A percentile compares a stretch with the other conserved stretches of the same genome.
These are phyloP conservation scores for Macaria notata DNA, from an alignment of 2,888 invertebrate genomes.

Conservation along the genomic window DNA sequence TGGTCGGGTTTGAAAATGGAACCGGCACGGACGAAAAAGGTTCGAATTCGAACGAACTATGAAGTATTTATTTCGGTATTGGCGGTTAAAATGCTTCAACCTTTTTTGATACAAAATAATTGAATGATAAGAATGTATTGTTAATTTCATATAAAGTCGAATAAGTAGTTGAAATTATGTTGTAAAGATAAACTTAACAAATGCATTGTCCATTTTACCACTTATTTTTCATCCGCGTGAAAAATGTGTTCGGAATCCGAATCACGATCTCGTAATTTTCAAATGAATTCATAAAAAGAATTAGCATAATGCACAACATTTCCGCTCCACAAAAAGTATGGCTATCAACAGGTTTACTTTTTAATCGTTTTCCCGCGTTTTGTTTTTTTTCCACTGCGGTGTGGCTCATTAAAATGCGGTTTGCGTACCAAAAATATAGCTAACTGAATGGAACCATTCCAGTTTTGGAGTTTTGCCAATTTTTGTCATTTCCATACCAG, in stretches of 20 bases:
- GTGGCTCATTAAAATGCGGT: constrained; percentile 68
- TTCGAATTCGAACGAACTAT: no score
- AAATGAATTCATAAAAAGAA: constrained; percentile 20
- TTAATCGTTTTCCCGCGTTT: constrained; percentile 25
- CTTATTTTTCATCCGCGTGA: no score
- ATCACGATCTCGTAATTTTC: background rate
- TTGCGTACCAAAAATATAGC: constrained; percentile 64
- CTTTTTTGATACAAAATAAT: no score
- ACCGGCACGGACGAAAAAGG: no score
- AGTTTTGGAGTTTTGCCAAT: constrained; percentile 67
- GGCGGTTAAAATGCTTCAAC: no score
- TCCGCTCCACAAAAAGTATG: constrained; percentile 9
- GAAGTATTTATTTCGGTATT: no score
- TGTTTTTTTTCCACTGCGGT: constrained; percentile 38
- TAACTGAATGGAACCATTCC: constrained; percentile 55
- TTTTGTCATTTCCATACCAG: constrained; percentile 57
- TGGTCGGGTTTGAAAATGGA: no score
- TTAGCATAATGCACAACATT: constrained; percentile 16
- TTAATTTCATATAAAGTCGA: no score
- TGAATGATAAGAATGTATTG: no score
- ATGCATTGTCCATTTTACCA: no score
- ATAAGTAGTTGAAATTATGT: no score
- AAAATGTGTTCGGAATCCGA: background rate
- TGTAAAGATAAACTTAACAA: no score
- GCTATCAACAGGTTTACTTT: constrained; percentile 37